These are phyloP conservation scores for Sterrhoptilus dennistouni DNA, from an alignment of 2,113 vertebrate genomes.

Conservation along the genomic window DNA sequence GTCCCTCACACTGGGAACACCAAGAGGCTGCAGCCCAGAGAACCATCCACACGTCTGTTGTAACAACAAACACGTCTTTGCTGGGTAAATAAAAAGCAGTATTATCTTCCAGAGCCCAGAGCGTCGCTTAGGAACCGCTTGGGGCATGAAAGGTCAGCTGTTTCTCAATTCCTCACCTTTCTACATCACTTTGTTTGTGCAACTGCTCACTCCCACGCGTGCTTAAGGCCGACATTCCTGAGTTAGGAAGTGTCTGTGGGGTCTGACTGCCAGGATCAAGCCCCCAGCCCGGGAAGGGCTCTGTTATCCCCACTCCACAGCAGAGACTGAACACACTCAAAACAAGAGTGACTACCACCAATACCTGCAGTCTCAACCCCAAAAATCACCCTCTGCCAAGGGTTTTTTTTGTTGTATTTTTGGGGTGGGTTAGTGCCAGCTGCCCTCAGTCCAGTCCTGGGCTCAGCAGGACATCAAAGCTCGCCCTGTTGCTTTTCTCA, in stretches of 20 bases:
- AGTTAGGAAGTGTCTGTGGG: neutral
- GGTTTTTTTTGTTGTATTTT: neutral
- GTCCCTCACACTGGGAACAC: neutral
- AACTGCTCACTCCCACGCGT: neutral
- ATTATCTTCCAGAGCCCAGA: neutral
- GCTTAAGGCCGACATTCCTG: neutral
- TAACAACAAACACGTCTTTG: neutral
- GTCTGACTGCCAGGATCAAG: neutral
- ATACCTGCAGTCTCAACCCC: neutral
- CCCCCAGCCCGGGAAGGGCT: fast-evolving
- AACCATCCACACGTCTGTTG: neutral
- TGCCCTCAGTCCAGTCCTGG: neutral
- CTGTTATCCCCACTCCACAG: fast-evolving
- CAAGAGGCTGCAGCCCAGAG: neutral
- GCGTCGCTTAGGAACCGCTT: neutral
- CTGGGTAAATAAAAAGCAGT: constrained; percentile 39
- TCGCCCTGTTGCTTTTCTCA: neutral
- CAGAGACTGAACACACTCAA: neutral
- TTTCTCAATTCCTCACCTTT: constrained; percentile 53
- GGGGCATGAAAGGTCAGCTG: neutral
- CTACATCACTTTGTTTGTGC: constrained; percentile 37
- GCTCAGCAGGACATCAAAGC: neutral
- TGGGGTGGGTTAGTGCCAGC: neutral
- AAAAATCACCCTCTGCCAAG: fast-evolving
- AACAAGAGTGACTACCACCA: neutral